Conservation (phyloP, 2,113 vertebrate species). For the Lampris incognitus region DNA sequence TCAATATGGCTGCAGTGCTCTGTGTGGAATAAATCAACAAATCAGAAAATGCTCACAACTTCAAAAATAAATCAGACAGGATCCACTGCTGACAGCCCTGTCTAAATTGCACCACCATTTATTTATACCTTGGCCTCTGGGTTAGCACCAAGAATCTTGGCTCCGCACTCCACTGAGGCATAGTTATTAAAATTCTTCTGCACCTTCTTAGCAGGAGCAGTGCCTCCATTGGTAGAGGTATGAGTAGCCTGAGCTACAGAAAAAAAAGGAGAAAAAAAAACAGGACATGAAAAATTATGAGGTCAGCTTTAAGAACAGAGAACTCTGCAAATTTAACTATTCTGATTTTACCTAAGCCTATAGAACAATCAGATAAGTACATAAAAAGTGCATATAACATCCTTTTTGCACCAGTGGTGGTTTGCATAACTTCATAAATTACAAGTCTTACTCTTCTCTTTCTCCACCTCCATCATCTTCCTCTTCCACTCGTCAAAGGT, state of each 20-base stretch:
- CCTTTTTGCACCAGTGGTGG: no score
- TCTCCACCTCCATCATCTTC: slow-evolving; percentile 97
- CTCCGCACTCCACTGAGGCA: slow-evolving; percentile 99
- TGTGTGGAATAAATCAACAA: slow-evolving; percentile 59
- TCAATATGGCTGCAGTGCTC: slow-evolving; percentile 97
- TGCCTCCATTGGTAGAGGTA: slow-evolving; percentile 85
- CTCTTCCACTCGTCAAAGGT: slow-evolving; percentile 99
- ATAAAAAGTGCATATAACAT: no score
- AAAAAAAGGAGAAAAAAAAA: background rate
- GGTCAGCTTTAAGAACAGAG: background rate
- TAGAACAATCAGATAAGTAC: no score
- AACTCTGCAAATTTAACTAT: background rate
- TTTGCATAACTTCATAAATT: no score
- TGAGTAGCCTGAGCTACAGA: slow-evolving; percentile 89
- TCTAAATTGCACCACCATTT: background rate
- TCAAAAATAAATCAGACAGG: background rate
- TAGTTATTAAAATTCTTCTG: slow-evolving; percentile 98
- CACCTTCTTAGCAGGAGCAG: slow-evolving; percentile 88
- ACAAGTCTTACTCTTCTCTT: slow-evolving; percentile 91
- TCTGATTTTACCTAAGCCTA: background rate
- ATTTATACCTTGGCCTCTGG: slow-evolving; percentile 92
- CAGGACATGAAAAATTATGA: background rate
- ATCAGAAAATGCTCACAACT: background rate
- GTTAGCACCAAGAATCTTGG: slow-evolving; percentile 96
- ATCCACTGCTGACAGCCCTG: background rate